A percentile compares a stretch with the other conserved stretches of the same genome.
Evolutionary conservation across 1,140 invertebrate species (phyloP).

Genomic region (Helicoverpa zea): DNA sequence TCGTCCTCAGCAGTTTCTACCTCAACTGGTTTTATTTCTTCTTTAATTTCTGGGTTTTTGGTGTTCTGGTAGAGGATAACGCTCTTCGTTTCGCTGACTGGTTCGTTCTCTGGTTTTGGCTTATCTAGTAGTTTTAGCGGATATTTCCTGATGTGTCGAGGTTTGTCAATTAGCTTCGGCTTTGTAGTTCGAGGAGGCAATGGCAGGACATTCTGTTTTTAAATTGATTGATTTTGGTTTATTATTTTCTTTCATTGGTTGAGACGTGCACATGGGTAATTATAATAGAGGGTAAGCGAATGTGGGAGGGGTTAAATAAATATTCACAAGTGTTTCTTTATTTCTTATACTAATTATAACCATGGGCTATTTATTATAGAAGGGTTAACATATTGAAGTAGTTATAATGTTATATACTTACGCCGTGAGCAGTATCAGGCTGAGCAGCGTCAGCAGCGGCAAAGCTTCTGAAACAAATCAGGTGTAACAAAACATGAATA

Average conservation of each 20-base stretch:
- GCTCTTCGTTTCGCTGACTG: neutral
- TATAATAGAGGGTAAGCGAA: no score
- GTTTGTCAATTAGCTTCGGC: slow-evolving; percentile 76
- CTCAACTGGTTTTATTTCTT: neutral
- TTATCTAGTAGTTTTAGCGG: slow-evolving; percentile 67
- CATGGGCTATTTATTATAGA: no score
- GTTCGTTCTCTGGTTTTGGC: neutral
- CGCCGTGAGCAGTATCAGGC: neutral
- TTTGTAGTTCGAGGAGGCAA: slow-evolving; percentile 74
- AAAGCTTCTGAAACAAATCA: no score
- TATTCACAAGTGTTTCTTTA: no score
- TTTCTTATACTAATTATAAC: no score
- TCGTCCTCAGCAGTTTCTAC: slow-evolving; percentile 58
- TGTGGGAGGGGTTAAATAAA: no score
- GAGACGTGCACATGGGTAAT: no score
- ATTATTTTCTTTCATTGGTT: no score
- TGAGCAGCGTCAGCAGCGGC: no score
- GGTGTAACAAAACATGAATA: no score
- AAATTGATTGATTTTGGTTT: no score
- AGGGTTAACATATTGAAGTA: no score
- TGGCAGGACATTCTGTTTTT: slow-evolving; percentile 63
- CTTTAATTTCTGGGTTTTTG: neutral
- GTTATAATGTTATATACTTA: neutral
- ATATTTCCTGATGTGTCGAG: slow-evolving; percentile 77
- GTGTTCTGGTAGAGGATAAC: slow-evolving; percentile 71